Percentiles rank a stretch among this genome's conserved stretches.
Evolutionary conservation across 2,113 vertebrate genomes (phyloP).

Genomic region (Cryptomyrus ogoouensis): DNA sequence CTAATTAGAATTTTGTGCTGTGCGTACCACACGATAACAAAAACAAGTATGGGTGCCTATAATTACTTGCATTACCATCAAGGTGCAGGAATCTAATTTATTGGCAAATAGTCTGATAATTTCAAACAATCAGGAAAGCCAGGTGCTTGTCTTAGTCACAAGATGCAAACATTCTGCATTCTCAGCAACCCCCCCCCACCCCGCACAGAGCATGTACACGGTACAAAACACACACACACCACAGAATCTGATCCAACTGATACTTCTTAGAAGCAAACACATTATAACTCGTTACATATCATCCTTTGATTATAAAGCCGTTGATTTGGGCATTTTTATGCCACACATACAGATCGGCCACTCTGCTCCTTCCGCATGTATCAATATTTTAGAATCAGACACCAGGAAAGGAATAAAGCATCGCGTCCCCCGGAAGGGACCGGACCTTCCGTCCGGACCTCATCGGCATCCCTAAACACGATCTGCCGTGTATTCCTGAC

Average conservation of each 20-base stretch:
- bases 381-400: constrained; percentile 2
- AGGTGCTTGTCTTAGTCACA: neutral
- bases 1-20: neutral
- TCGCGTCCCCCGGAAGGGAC: neutral
- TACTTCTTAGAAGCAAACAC: constrained; percentile 29
- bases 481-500: neutral
- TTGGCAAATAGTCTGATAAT: neutral
- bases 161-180: neutral
- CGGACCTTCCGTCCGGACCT: neutral
- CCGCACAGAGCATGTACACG: neutral
- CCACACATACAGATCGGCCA: constrained; percentile 28
- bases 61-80: neutral
- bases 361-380: neutral
- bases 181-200: neutral
- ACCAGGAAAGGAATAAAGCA: neutral
- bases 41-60: neutral
- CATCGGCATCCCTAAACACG: neutral
- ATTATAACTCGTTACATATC: constrained; percentile 32
- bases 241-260: constrained; percentile 14
- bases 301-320: constrained; percentile 2
- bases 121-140: neutral
- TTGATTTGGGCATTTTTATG: neutral
- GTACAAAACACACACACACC: neutral
- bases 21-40: constrained; percentile 17
- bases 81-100: neutral